Percentiles rank a stretch among this genome's conserved stretches.
These are phyloP conservation scores for Hycleus cichorii DNA, from an alignment of 1,140 invertebrate species.

Conservation along the genomic window DNA sequence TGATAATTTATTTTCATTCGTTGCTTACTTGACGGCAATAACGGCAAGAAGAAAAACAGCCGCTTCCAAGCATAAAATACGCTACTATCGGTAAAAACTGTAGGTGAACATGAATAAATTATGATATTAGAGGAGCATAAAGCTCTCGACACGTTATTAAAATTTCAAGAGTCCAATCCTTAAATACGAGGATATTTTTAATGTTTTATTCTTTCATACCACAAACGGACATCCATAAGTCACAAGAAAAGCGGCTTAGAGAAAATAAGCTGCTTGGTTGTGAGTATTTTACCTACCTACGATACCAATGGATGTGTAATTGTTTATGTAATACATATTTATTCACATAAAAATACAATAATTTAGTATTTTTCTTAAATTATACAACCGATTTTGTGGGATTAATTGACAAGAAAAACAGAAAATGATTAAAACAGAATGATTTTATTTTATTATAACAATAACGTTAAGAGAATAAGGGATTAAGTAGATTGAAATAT, in stretches of 20 bases:
- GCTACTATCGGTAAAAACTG: conserved; percentile 7
- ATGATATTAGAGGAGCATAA: conserved; percentile 16
- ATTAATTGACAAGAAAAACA: conserved; percentile 1
- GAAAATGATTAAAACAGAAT: not conserved
- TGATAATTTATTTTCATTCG: too few relatives aligned
- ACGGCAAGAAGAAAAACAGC: conserved; percentile 11
- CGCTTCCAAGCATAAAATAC: conserved; percentile 18
- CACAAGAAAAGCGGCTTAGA: conserved; percentile 23
- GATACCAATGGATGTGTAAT: too few relatives aligned
- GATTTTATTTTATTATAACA: too few relatives aligned
- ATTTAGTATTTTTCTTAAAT: not conserved
- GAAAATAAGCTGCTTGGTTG: conserved; percentile 15
- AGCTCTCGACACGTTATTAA: conserved; percentile 26
- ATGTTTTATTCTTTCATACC: conserved; percentile 24
- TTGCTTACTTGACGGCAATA: conserved; percentile 2
- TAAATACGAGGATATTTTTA: conserved; percentile 19
- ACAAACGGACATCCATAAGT: conserved; percentile 24
- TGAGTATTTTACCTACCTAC: not conserved
- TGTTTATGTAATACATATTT: not conserved
- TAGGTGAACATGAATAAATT: conserved; percentile 21
- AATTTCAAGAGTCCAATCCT: conserved; percentile 21
- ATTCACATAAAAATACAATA: conserved; percentile 1
- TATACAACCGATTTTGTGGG: not conserved
- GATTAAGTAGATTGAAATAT: not conserved
- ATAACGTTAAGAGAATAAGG: too few relatives aligned